A percentile compares a stretch with the other conserved stretches of the same genome.
Evolutionary conservation across 2,113 vertebrate genomes (phyloP).

Genomic region (Cromileptes altivelis): DNA sequence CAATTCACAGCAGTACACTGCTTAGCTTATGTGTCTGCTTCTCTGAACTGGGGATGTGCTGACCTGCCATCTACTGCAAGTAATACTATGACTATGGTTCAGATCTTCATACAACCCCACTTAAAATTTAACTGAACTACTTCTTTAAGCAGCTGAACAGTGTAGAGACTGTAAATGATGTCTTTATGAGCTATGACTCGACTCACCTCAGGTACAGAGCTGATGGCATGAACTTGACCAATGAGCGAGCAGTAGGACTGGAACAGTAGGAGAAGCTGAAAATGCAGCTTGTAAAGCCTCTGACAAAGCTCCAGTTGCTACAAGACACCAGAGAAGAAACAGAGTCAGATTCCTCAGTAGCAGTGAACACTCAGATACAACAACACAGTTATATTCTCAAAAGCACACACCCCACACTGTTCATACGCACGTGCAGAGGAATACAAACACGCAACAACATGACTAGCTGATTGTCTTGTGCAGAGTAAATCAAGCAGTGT

Average conservation of each 20-base stretch:
- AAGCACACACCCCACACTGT: conserved; percentile 14
- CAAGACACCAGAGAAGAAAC: conserved; percentile 44
- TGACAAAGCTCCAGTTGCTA: conserved; percentile 99
- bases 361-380: neutral
- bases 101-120: too few species aligned
- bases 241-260: conserved; percentile 99
- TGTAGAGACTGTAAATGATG: neutral
- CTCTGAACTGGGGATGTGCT: too few species aligned
- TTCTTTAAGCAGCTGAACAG: neutral
- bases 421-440: conserved; percentile 31
- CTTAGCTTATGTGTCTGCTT: too few species aligned
- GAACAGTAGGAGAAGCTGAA: conserved; percentile 98
- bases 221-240: conserved; percentile 95
- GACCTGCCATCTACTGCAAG: too few species aligned
- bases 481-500: conserved; percentile 42
- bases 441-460: neutral
- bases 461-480: conserved; percentile 9
- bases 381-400: neutral
- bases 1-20: too few species aligned
- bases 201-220: conserved; percentile 95
- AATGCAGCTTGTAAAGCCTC: conserved; percentile 97
- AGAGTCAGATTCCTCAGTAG: conserved; percentile 27
- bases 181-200: neutral
- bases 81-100: too few species aligned
- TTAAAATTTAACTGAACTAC: too few species aligned